Evolutionary conservation across 1,140 invertebrate species (phyloP).

Genomic region (Heliconius nattereri): DNA sequence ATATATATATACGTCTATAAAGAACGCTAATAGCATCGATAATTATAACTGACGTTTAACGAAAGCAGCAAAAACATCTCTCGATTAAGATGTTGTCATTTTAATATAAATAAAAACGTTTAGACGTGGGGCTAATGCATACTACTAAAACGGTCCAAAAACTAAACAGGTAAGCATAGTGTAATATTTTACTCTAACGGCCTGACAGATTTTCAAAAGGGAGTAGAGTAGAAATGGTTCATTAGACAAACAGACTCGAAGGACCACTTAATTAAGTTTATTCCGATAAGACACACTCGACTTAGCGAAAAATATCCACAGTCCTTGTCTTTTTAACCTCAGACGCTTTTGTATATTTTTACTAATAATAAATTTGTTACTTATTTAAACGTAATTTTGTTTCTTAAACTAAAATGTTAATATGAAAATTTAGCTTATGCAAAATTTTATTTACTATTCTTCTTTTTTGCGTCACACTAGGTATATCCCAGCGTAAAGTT

Average conservation of each 20-base stretch:
- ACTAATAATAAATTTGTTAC: neutral
- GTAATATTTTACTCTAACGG: conserved; percentile 20
- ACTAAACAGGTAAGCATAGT: neutral
- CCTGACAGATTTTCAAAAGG: conserved; percentile 18
- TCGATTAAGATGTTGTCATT: too few species aligned
- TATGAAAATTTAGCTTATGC: neutral
- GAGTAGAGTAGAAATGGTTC: conserved; percentile 33
- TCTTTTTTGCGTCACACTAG: neutral
- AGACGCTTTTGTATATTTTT: neutral
- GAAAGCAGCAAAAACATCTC: too few species aligned
- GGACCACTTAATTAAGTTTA: conserved; percentile 47
- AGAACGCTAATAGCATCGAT: too few species aligned
- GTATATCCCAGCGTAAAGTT: too few species aligned
- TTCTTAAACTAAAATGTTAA: neutral
- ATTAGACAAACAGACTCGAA: conserved; percentile 39
- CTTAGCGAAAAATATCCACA: conserved; percentile 36
- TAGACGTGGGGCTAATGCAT: too few species aligned
- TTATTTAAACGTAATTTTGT: neutral
- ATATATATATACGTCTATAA: too few species aligned
- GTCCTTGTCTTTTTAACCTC: conserved; percentile 21
- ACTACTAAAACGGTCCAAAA: neutral
- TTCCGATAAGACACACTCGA: conserved; percentile 43
- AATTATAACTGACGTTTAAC: too few species aligned
- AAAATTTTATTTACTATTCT: neutral
- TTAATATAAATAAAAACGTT: too few species aligned